Evolutionary conservation across 1,140 invertebrate species (phyloP).

Genomic region (Trinorchestia longiramus): DNA sequence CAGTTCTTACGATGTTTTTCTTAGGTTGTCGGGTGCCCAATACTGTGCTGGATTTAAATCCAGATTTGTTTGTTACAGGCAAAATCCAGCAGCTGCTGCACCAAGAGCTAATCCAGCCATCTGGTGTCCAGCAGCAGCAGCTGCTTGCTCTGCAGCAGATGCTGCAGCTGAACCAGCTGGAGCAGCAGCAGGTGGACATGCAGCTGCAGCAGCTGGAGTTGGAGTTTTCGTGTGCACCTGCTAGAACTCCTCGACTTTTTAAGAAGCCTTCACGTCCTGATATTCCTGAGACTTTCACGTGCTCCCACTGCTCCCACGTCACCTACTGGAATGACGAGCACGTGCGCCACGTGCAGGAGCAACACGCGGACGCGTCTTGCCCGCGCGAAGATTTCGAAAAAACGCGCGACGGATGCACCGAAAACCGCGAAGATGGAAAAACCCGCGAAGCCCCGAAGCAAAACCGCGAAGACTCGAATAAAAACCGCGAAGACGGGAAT

Average conservation of each 20-base stretch:
- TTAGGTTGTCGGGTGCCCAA: not conserved
- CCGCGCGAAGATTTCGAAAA: too few relatives aligned
- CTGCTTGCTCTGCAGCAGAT: not conserved
- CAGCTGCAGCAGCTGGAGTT: conserved; percentile 20
- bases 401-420: not conserved
- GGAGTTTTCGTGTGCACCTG: not conserved
- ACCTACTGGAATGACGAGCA: conserved; percentile 1
- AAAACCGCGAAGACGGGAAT: too few relatives aligned
- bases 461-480: too few relatives aligned
- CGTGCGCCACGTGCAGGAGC: not conserved
- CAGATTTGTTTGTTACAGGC: not conserved
- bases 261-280: not conserved
- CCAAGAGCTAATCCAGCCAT: not conserved
- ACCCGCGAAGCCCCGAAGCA: not conserved
- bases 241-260: not conserved
- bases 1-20: not conserved
- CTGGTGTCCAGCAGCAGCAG: conserved; percentile 6
- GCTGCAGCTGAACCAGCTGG: conserved; percentile 41
- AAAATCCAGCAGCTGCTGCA: conserved; percentile 37
- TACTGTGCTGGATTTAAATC: not conserved
- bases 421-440: not conserved
- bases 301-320: not conserved
- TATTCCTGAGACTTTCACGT: not conserved
- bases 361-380: not conserved
- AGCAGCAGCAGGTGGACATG: conserved; percentile 28